These are phyloP conservation scores for Grammomys dolichurus DNA, from an alignment of 2,113 vertebrate species.

Conservation along the genomic window DNA sequence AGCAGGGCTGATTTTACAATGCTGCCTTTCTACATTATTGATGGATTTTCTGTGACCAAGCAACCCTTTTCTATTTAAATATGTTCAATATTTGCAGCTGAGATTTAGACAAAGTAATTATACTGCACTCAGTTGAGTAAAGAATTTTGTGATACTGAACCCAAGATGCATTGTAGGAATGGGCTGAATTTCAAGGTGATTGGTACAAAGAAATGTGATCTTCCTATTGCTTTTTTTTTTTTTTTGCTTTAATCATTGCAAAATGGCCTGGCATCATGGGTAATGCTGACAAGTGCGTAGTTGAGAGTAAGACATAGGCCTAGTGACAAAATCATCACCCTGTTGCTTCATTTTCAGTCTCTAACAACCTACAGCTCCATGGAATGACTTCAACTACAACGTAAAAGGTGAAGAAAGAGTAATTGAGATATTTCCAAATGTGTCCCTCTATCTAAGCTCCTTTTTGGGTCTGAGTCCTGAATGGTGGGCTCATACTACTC, in stretches of 20 bases:
- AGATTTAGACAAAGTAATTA: slow-evolving; percentile 59
- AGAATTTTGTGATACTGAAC: background rate
- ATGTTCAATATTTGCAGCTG: slow-evolving; percentile 32
- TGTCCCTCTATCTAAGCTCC: background rate
- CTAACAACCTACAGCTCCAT: background rate
- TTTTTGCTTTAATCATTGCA: background rate
- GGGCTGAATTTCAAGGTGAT: background rate
- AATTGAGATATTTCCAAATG: background rate
- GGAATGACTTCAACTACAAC: background rate
- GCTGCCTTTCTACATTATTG: slow-evolving; percentile 53
- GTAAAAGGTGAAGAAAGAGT: background rate
- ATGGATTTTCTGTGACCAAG: slow-evolving; percentile 58
- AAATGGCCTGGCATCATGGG: background rate
- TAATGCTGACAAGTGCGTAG: background rate
- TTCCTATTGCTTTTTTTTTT: background rate
- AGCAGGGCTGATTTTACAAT: slow-evolving; percentile 47
- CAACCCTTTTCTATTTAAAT: background rate
- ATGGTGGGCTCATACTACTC: background rate
- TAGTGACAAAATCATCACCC: background rate
- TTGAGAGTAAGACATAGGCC: background rate
- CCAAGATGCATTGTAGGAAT: background rate
- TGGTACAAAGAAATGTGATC: background rate
- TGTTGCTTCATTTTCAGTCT: background rate
- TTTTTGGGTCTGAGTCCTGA: background rate
- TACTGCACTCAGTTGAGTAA: slow-evolving; percentile 12